phyloP scores from a whole-genome alignment of 2,113 vertebrate species.

The Pollachius pollachius region DNA sequence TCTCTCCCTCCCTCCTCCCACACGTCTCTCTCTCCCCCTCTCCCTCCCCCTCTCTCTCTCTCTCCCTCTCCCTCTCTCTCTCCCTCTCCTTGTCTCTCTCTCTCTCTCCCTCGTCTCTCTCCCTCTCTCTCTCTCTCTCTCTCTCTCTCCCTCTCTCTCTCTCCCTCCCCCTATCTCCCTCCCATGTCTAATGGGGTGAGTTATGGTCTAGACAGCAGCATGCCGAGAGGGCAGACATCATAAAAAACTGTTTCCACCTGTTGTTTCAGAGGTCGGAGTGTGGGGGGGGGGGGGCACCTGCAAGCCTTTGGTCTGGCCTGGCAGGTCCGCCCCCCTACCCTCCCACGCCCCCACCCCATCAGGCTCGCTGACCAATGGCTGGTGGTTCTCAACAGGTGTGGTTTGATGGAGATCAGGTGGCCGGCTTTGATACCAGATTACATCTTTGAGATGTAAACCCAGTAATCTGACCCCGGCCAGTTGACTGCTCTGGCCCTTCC shows the following conservation, averaged over 20 bases:
- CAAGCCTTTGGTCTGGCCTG: conserved; percentile 54
- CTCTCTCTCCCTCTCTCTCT: background rate
- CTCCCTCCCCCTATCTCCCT: conserved; percentile 8
- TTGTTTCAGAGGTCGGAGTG: conserved; percentile 55
- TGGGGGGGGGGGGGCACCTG: conserved; percentile 64
- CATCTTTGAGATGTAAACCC: conserved; percentile 57
- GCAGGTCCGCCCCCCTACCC: too few relatives aligned
- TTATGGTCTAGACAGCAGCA: conserved; percentile 62
- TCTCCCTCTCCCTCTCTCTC: too few relatives aligned
- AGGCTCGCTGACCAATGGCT: conserved; percentile 25
- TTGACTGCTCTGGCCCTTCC: conserved; percentile 55
- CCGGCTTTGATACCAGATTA: conserved; percentile 75
- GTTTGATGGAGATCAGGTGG: conserved; percentile 63
- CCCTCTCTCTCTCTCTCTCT: background rate
- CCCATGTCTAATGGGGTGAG: conserved; percentile 65
- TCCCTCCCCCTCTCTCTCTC: too few relatives aligned
- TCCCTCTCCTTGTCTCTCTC: too few relatives aligned
- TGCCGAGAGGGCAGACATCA: conserved; percentile 65
- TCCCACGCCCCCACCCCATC: conserved; percentile 27
- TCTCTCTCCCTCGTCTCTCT: conserved; percentile 8
- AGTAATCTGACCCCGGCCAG: conserved; percentile 30
- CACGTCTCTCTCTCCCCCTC: too few relatives aligned
- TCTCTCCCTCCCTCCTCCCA: background rate
- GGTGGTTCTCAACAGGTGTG: conserved; percentile 65
- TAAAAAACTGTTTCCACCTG: conserved; percentile 72